Percentiles rank a stretch among this genome's conserved stretches.
These are phyloP conservation scores for Tenrec ecaudatus DNA, from an alignment of 2,113 vertebrate genomes.

Conservation along the genomic window DNA sequence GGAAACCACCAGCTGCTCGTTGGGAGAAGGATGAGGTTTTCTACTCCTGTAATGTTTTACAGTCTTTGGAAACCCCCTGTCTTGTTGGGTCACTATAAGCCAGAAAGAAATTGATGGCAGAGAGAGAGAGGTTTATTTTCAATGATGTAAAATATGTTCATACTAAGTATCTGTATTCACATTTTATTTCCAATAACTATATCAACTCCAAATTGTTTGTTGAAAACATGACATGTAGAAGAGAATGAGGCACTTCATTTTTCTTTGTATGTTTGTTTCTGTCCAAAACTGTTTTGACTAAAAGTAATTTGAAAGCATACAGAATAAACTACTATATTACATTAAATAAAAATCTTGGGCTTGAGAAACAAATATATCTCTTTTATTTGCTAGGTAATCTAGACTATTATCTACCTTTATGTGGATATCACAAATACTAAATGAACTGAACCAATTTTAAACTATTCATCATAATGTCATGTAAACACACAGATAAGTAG, in stretches of 20 bases:
- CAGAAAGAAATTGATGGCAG: no score
- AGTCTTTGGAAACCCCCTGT: no score
- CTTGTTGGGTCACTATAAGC: no score
- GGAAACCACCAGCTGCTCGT: no score
- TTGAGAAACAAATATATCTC: constrained; percentile 49
- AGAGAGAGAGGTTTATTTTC: constrained; percentile 56
- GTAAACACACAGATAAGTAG: constrained; percentile 56
- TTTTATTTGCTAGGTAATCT: constrained; percentile 54
- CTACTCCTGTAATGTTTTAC: no score
- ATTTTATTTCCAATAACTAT: constrained; percentile 78
- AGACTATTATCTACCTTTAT: constrained; percentile 47
- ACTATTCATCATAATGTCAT: constrained; percentile 53
- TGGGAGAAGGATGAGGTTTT: no score
- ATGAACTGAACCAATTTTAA: constrained; percentile 37
- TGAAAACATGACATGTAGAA: constrained; percentile 40
- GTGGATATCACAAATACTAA: constrained; percentile 44
- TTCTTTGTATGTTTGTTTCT: constrained; percentile 42
- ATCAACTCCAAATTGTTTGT: constrained; percentile 79
- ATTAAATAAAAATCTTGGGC: constrained; percentile 36
- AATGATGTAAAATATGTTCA: constrained; percentile 77
- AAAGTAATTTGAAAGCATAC: constrained; percentile 24
- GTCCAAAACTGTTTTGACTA: constrained; percentile 24
- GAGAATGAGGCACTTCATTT: background rate
- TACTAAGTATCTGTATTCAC: constrained; percentile 78
- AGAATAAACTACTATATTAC: constrained; percentile 37